Conservation (phyloP, 2,797 vertebrate species). For the Sebastes vulpes region DNA sequence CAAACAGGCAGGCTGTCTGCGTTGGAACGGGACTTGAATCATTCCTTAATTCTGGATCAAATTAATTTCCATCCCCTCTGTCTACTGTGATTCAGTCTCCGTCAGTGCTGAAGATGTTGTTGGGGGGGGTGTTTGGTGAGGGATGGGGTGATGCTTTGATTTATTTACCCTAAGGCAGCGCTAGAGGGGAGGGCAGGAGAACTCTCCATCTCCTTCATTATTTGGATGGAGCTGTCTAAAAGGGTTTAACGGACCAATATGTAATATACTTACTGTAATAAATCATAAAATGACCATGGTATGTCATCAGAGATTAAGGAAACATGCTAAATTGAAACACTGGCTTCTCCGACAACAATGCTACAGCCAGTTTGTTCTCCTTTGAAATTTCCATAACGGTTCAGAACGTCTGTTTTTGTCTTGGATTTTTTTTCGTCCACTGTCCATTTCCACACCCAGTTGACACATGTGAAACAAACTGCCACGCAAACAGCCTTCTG, state of each 20-base stretch:
- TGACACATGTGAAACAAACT: too few relatives aligned
- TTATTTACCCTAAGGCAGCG: constrained; percentile 44
- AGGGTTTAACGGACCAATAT: constrained; percentile 8
- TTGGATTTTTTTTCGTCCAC: too few relatives aligned
- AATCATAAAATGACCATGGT: too few relatives aligned
- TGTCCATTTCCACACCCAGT: too few relatives aligned
- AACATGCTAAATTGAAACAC: too few relatives aligned
- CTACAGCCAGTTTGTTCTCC: too few relatives aligned
- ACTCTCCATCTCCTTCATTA: neutral
- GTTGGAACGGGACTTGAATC: constrained; percentile 31
- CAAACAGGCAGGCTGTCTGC: constrained; percentile 31
- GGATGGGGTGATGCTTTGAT: constrained; percentile 39
- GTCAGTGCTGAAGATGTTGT: constrained; percentile 28
- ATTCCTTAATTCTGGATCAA: constrained; percentile 63
- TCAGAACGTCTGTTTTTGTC: fast-evolving
- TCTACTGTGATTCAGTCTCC: constrained; percentile 35
- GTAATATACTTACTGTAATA: too few relatives aligned
- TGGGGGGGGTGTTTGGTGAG: neutral
- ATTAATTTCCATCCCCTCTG: constrained; percentile 62
- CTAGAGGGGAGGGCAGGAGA: constrained; percentile 16
- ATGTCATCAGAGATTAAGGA: too few relatives aligned
- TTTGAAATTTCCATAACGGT: neutral
- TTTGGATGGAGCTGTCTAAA: constrained; percentile 45
- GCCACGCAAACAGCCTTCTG: too few relatives aligned
- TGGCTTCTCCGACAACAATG: too few relatives aligned